Conservation (phyloP, 37 sponge, comb jelly and placozoan species). For the Spongilla lacustris region DNA sequence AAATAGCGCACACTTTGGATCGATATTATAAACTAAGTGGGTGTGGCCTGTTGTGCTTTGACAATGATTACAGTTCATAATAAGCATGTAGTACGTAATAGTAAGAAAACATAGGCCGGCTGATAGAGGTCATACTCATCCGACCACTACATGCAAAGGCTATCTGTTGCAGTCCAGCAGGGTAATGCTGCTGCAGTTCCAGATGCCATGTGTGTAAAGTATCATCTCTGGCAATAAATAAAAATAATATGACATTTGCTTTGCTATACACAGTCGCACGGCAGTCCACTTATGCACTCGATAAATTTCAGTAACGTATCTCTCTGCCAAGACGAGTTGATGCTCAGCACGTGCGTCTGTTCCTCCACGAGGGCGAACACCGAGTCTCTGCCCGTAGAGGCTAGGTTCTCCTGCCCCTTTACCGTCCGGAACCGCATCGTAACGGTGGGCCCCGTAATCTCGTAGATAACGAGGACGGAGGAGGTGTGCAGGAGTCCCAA, state of each 20-base stretch:
- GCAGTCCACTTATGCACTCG: slow-evolving; percentile 53
- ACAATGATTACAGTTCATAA: no score
- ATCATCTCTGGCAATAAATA: no score
- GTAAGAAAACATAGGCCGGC: no score
- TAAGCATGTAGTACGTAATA: no score
- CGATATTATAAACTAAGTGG: no score
- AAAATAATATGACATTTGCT: neutral
- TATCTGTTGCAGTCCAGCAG: no score
- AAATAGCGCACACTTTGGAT: no score
- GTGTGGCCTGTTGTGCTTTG: no score
- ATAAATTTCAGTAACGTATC: slow-evolving; percentile 56
- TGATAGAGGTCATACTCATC: no score
- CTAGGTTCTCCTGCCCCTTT: neutral
- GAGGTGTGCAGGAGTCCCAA: slow-evolving; percentile 21
- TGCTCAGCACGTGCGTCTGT: slow-evolving; percentile 36
- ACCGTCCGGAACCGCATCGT: slow-evolving; percentile 38
- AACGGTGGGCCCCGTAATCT: slow-evolving; percentile 69
- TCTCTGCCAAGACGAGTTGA: slow-evolving; percentile 62
- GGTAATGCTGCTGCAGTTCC: no score
- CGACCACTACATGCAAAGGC: no score
- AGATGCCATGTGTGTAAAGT: no score
- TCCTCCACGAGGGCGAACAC: slow-evolving; percentile 34
- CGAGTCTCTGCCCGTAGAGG: neutral
- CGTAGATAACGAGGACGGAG: slow-evolving; percentile 36
- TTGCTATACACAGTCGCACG: slow-evolving; percentile 23